These are phyloP conservation scores for Rhagoletis pomonella DNA, from an alignment of 1,140 invertebrate genomes.

Conservation along the genomic window DNA sequence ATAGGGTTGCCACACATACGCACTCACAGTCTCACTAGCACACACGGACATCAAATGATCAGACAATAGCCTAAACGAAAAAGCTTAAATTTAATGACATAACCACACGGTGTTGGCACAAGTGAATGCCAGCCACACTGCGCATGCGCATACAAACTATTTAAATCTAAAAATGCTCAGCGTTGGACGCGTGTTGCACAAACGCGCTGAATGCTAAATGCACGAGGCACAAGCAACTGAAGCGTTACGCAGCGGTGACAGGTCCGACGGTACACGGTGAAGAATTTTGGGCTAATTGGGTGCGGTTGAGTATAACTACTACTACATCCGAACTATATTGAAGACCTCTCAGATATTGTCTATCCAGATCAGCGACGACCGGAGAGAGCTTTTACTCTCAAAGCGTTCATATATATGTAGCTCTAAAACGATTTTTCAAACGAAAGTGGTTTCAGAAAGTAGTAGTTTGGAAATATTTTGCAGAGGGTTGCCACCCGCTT, in stretches of 20 bases:
- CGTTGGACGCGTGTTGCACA: slow-evolving; percentile 23
- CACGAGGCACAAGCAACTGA: background rate
- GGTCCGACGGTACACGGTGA: background rate
- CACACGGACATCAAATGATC: background rate
- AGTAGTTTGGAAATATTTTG: no score
- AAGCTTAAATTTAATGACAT: slow-evolving; percentile 75
- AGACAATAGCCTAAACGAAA: slow-evolving; percentile 73
- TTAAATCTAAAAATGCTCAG: slow-evolving; percentile 12
- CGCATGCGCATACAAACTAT: background rate
- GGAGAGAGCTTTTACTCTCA: no score
- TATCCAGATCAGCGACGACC: no score
- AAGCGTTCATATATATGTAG: background rate
- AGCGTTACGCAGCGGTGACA: background rate
- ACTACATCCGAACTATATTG: background rate
- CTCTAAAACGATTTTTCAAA: no score
- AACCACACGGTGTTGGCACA: slow-evolving; percentile 58
- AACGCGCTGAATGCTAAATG: background rate
- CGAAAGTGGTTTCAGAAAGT: no score
- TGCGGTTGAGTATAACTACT: background rate
- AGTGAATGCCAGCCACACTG: background rate
- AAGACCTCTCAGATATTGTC: no score
- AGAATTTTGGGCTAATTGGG: background rate
- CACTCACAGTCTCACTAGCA: background rate
- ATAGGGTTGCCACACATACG: slow-evolving; percentile 66
- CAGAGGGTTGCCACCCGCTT: no score